Evolutionary conservation across 2,797 vertebrate genomes (phyloP), one percentile per base, ranked within the genome.

Genomic region (Chloroceryle inda): DNA sequence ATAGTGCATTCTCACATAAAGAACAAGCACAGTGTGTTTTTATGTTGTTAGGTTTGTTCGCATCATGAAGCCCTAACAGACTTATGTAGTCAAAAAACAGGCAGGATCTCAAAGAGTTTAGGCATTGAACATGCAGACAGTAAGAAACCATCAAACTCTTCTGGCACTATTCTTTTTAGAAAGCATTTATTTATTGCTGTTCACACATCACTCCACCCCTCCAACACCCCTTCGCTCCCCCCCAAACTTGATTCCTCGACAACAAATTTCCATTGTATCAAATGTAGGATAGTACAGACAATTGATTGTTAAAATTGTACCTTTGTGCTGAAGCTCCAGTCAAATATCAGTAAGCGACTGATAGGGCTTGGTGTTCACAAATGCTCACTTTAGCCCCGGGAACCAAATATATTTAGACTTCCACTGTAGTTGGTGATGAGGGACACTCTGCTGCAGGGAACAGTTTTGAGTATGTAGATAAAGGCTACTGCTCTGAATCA

Each of bases 211-310:
- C 44, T 44, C 44, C 45, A 49, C 23, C 47, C 12, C 22, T 49
- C 47, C 23, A 49, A 23, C 23, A 13, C 21, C 3, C 9, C 4
- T 1, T 2, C 4, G 4, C 8, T n/a, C 35, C 4, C 16, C 21
- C 22, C 38, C 38, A 38, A 40, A 56, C 13, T 38, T 50, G 24
- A 68, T 85, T 85, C 67, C 66, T 61, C 68, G 44, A 26, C 20
- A 68, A 66, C 0, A 0, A 44, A 49, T 68, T 81, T 83, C 23
- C 47, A 19, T 56, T 71, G 2, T 76, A 23, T 53, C 27, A 58
- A 66, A 31, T 58, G 13, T 47, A 69, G 38, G 66, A 61, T 13
- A 49, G 49, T 62, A 58, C 0, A 3, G 38, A 74, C 7, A 3
- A 37, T 31, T 84, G 6, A 11, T 19, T n/a, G 42, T 62, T 61